Evolutionary conservation across 2,113 vertebrate genomes (phyloP), one percentile per base, ranked within the genome.

Genomic region (Cacatua alba): DNA sequence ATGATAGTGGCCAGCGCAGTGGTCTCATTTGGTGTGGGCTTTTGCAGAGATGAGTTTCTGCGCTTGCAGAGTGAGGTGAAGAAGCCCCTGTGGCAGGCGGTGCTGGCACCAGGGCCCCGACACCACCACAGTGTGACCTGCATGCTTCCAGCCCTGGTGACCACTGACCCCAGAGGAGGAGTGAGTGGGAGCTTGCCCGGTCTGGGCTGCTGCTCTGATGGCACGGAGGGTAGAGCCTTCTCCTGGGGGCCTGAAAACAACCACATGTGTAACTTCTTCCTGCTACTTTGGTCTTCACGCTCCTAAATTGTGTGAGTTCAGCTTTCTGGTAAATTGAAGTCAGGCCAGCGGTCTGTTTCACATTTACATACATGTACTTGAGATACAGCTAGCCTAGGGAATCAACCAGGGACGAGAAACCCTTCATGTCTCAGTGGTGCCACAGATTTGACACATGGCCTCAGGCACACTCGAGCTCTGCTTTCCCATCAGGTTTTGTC

Each of bases 321-420:
- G 51, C 72, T 86, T 75, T 60, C 62, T 63, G 53, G 76, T 46
- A 91, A 93, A 95, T 88, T 68, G 23, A 88, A 96, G 43, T 53
- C 95, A 95, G 81, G 68, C 41, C 68, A 67, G 8, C 0, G 0
- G 55, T 51, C 87, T 82, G 81, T 11, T 91, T 84, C 72, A 17
- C 46, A 82, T 94, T 94, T 86, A 20, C 28, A 33, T 8, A 10
- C 1, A 7, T 28, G 52, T 79, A 37, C 55, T 62, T 82, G 85
- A 70, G 55, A 76, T 62, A 26, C 26, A 69, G 70, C 49, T 57
- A 25, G 78, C 51, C 87, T 6, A 8, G 78, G 90, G 77, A 52
- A 37, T 16, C 2, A 4, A 37, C 52, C 25, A 48, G 53, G 70
- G 39, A 71, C 14, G 46, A 85, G 81, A 69, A 89, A 72, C 41